Conservation (phyloP, 2,888 invertebrate genomes). For the Molanna angustata region DNA sequence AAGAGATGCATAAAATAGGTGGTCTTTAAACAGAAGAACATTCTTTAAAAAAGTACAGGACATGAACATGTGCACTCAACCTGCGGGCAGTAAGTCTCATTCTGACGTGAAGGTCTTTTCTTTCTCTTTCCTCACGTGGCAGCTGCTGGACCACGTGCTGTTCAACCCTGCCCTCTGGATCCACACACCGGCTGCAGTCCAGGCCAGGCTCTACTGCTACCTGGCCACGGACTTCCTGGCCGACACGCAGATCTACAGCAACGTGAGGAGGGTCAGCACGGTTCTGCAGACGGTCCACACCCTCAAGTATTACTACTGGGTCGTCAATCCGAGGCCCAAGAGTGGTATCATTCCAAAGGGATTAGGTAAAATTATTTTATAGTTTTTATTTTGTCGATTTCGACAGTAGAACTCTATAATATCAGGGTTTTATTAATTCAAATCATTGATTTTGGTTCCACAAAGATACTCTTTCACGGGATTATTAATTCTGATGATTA, state of each 20-base stretch:
- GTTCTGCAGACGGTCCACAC: conserved; percentile 98
- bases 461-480: too few relatives aligned
- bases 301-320: conserved; percentile 99
- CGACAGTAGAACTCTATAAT: too few relatives aligned
- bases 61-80: conserved; percentile 44
- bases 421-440: too few relatives aligned
- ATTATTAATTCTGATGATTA: too few relatives aligned
- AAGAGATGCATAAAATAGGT: too few relatives aligned
- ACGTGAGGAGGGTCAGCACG: conserved; percentile 93
- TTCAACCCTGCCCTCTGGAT: conserved; percentile 99
- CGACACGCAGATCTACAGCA: conserved; percentile 96
- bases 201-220: conserved; percentile 94
- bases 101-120: conserved; percentile 82
- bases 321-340: conserved; percentile 90
- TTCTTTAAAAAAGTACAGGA: too few relatives aligned
- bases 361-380: too few relatives aligned
- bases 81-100: conserved; percentile 53
- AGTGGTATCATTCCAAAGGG: conserved; percentile 96
- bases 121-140: conserved; percentile 88
- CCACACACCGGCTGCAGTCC: conserved; percentile 94
- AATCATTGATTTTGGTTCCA: too few relatives aligned
- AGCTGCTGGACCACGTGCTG: conserved; percentile 97
- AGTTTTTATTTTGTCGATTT: too few relatives aligned
- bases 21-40: too few relatives aligned
- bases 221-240: conserved; percentile 98